These are phyloP conservation scores for Eueremaeus valkanovi DNA, from an alignment of 2,888 invertebrate genomes.

Conservation along the genomic window DNA sequence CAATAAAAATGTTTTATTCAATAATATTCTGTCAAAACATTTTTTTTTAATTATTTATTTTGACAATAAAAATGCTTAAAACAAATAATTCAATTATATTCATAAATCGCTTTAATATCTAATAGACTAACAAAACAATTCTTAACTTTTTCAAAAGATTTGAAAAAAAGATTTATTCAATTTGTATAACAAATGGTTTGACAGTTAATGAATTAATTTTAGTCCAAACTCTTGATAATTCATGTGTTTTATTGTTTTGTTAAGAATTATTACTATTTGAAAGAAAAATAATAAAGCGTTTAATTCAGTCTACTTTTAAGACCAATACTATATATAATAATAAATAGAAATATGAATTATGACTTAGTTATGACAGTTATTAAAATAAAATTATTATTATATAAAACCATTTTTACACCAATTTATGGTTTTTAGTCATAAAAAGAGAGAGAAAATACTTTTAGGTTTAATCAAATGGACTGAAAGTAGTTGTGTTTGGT, in stretches of 20 bases:
- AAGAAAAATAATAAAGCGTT: background rate
- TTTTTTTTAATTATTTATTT: background rate
- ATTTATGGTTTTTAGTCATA: background rate
- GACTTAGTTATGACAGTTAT: background rate
- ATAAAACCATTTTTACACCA: background rate
- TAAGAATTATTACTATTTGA: background rate
- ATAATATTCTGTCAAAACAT: too few species aligned
- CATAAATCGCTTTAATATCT: too few species aligned
- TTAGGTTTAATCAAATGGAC: slow-evolving; percentile 20
- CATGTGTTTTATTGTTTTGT: background rate
- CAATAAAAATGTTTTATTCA: background rate
- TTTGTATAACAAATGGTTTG: background rate
- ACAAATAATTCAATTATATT: too few species aligned
- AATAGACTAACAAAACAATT: background rate
- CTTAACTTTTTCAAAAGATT: too few species aligned
- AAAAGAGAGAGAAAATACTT: background rate
- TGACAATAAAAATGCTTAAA: background rate
- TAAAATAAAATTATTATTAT: background rate
- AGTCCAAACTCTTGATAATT: background rate
- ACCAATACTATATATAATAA: background rate
- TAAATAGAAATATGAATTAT: slow-evolving; percentile 8
- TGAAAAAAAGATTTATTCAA: background rate
- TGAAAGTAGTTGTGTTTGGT: slow-evolving; percentile 2
- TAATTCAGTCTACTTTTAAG: background rate
- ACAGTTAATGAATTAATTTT: slow-evolving; percentile 6